Evolutionary conservation across 2,888 invertebrate species (phyloP), one percentile per base, ranked within the genome.

Genomic region (Calliopum simillimum): DNA sequence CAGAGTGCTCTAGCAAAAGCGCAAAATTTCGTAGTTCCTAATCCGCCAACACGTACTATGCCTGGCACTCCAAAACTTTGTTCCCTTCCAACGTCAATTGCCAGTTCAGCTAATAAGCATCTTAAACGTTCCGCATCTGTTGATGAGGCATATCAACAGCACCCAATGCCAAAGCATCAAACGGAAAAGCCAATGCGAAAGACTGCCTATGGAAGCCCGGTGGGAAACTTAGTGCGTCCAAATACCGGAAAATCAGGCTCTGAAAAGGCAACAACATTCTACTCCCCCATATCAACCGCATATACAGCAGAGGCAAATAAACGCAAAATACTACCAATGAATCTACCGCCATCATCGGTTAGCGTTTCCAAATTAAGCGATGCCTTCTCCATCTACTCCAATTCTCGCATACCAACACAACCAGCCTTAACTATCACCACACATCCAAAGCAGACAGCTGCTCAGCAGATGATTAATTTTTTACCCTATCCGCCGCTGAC

Each of bases 41-140:
- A 80, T 41, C 77, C 82, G 25, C 79, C 80, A 41, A n/a, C n/a
- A 80, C 80, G 44, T 72, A 71, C 46, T 41, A 73, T 78, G 67
- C 73, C 75, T 5, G 78, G 70, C 64, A 73, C 81, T 6, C 76
- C 77, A 11, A 79, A 80, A 64, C 23, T 55, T 14, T 72, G 73
- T 23, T 80, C 83, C 12, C 81, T 83, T 8, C 83, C 83, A 64
- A 78, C 82, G 2, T 84, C 86, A 19, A 86, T 85, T 49, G 85
- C 86, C 55, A 86, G 85, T 74, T 75, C 82, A 2, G 82, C 82
- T 33, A 83, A 84, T 69, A 82, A 85, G 73, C 71, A 75, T 8
- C 65, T 82, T 4, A 86, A 86, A 72, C 79, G 86, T 1, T 83
- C 86, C 0, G 75, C 80, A 0, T 84, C 84, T 5, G 73, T 85